Base-by-base conservation (phyloP, 2,888 invertebrate species). In the Archips xylosteana region DNA sequence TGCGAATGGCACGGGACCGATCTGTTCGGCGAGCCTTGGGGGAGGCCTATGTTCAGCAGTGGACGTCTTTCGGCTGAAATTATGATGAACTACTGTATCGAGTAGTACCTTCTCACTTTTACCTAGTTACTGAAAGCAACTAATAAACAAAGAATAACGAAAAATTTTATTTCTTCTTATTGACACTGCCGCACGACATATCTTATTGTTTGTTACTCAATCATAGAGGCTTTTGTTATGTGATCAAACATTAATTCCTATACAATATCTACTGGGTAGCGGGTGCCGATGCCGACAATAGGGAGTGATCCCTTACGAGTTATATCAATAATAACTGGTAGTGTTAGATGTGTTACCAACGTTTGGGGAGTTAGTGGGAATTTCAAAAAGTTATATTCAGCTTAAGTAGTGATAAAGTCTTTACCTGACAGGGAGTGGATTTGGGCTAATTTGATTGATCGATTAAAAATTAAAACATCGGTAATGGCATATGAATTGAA, bases 261-360 rank as follows among this genome's bases (percentile, higher is more conserved):
- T 59, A 65, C 71, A 60, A 57, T 70, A 54, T 61, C 47, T 70
- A 15, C 63, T 32, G 65, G 42, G 51, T 47, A 23, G 42, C 42
- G 59, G 54, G 73, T 61, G 67, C 12, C 12, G 59, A 47, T 61
- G 67, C 12, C n/a, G 59, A 47, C 62, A 47, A 32, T 62, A 65
- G 75, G 70, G 63, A 63, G 76, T 54, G 66, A 64, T 75, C 75
- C 62, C 74, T 60, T 32, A 69, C 60, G 67, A 69, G 70, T 74
- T 76, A 74, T 60, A 61, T 74, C 71, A 74, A 74, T 76, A 76
- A 75, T 70, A 74, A 60, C 49, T 57, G 34, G 62, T 10, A n/a
- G 59, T 47, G 12, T 66, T 54, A 15, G 63, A 47, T 10, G 32
- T 45, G 39, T 57, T 62, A 68, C 59, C 62, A 72, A 45, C n/a